Conservation (phyloP, 2,888 invertebrate species). For the Gisinianus flammeolus region DNA sequence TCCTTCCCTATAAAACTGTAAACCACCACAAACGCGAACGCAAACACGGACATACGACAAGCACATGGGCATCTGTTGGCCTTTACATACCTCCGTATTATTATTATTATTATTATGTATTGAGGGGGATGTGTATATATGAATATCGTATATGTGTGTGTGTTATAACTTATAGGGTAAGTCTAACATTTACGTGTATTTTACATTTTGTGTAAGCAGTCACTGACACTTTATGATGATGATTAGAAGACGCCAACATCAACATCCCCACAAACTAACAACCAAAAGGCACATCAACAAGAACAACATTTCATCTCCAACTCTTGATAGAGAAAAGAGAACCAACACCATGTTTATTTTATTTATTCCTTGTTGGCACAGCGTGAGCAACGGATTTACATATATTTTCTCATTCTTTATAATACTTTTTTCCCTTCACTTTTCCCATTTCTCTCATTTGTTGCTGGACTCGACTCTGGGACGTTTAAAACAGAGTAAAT, state of each 20-base stretch:
- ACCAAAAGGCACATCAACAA: not conserved
- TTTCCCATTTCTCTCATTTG: not conserved
- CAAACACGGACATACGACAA: not conserved
- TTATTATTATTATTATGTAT: no score
- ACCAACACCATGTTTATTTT: conserved; percentile 53
- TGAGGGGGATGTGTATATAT: no score
- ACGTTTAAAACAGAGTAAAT: no score
- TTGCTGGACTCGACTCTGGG: not conserved
- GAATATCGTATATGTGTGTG: no score
- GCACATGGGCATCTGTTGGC: not conserved
- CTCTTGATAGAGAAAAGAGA: not conserved
- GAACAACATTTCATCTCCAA: conserved; percentile 22
- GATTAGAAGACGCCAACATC: conserved; percentile 35
- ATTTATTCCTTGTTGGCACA: conserved; percentile 48
- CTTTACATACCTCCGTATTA: not conserved
- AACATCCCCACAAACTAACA: not conserved
- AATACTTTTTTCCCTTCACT: not conserved
- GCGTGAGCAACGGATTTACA: conserved; percentile 57
- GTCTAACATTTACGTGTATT: no score
- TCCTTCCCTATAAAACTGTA: not conserved
- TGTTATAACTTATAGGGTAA: not conserved
- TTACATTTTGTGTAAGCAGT: no score
- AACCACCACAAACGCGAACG: not conserved
- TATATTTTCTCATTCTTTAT: conserved; percentile 23
- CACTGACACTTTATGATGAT: conserved; percentile 38